Base-by-base conservation (phyloP, 2,113 vertebrate genomes). In the Clarias gariepinus region DNA sequence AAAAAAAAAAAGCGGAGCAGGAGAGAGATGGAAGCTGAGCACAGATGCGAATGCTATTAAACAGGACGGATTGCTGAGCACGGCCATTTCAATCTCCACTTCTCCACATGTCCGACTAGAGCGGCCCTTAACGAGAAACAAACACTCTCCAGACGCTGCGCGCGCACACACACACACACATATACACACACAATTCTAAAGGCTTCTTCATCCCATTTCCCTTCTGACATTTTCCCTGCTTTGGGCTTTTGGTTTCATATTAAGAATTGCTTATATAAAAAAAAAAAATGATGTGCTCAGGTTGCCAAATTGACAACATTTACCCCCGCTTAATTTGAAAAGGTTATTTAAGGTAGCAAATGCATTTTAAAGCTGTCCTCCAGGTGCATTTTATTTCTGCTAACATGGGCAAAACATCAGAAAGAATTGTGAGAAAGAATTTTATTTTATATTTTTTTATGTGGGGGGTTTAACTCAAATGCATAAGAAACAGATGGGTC, bases 11-110 rank as follows among this genome's bases (percentile, higher is more conserved):
- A 87, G 84, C 86, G 85, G 30, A 28, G 79, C 25, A 64, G 23
- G 57, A 74, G 58, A 60, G 77, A 87, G 69, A 33, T 87, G 88
- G 88, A 88, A 74, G 85, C 88, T 83, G 68, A 81, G 89, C 83
- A 68, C 90, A 92, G 90, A 91, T 91, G 91, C 84, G 81, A 92
- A 92, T 89, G 89, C 87, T 87, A 91, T 92, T 93, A 91, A 90
- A 87, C 87, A 83, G 84, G 88, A 79, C 80, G 58, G 87, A 90
- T 85, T 90, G 92, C 92, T 92, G 91, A 92, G 91, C 87, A 71
- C n/a, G 81, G 90, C 85, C 86, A 89, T 91, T 91, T 85, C 85
- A 85, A 82, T 89, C 88, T 89, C 63, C 63, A 66, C 78, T 86
- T 89, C 85, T 57, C 87, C 89, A 89, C 89, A 91, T 89, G 86